Evolutionary conservation across 1,140 invertebrate species (phyloP), one percentile per base, ranked within the genome.

Genomic region (Bombus sylvicola): DNA sequence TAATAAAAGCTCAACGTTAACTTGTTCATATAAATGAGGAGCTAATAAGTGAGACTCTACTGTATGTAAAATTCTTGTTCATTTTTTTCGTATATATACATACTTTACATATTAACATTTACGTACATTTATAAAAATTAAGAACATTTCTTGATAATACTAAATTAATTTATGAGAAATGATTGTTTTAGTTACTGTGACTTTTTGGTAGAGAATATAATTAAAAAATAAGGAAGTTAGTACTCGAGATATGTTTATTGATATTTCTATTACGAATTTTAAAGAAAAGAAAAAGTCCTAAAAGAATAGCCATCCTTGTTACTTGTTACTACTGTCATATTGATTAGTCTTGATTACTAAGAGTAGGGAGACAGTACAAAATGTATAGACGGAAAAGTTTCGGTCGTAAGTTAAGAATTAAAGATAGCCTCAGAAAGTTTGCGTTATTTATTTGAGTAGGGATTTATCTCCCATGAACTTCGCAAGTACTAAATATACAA

Each of bases 321-420:
- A 66, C 41, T n/a, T 87, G 66, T 82, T 76, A 85, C 37, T 53
- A 59, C 59, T 89, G 78, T 77, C 41, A 71, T 89, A 90, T 90
- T 71, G 89, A 90, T 90, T 89, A 87, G 68, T 79, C 74, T 41
- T 85, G 87, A 87, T 88, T 89, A 77, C 57, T 59, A 69, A 22
- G 31, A 57, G 89, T 87, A 90, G 88, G 89, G 88, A 80, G 79
- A 74, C 66, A 73, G 39, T 6, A 69, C 34, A 76, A 79, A 83
- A 89, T 87, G 81, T 85, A 87, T 79, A 31, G 66, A 66, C 59
- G 47, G 43, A 82, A 87, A 87, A 85, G 78, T 85, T 89, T 41
- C 37, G 53, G 12, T 71, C 64, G 71, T 85, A 90, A 87, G 68
- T 81, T 81, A 75, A 39, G 81, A 78, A 84, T 84, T 89, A 73